phyloP scores from a whole-genome alignment of 35 echinoderm and acorn worm species.

The Amphiura filiformis region DNA sequence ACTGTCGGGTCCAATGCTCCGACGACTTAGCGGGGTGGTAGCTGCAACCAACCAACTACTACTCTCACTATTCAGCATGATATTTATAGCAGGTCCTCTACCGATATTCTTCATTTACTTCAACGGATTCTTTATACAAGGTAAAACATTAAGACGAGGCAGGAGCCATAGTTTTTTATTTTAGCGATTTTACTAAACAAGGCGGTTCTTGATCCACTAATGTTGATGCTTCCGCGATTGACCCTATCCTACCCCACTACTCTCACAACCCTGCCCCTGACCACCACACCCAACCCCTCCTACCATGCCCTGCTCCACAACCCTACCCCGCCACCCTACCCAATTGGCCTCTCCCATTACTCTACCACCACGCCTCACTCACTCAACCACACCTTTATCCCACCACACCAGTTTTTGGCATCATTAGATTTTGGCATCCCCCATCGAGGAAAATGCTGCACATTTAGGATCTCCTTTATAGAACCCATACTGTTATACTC shows the following conservation, averaged over 20 bases:
- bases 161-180: too few species aligned
- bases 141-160: background rate
- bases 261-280: too few species aligned
- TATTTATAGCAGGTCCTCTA: background rate
- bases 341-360: too few species aligned
- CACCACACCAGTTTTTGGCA: too few species aligned
- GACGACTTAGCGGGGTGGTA: background rate
- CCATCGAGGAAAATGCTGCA: too few species aligned
- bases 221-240: background rate
- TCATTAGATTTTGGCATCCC: too few species aligned
- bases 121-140: background rate
- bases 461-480: too few species aligned
- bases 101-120: background rate
- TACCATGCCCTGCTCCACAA: too few species aligned
- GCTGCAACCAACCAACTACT: background rate
- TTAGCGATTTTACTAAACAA: background rate
- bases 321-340: too few species aligned
- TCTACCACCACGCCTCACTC: too few species aligned
- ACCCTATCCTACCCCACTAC: background rate
- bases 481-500: background rate
- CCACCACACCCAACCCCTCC: background rate
- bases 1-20: background rate
- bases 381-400: too few species aligned
- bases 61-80: background rate
- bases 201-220: background rate